Conservation (phyloP, 1,140 invertebrate species). For the Aphidius gifuensis region DNA sequence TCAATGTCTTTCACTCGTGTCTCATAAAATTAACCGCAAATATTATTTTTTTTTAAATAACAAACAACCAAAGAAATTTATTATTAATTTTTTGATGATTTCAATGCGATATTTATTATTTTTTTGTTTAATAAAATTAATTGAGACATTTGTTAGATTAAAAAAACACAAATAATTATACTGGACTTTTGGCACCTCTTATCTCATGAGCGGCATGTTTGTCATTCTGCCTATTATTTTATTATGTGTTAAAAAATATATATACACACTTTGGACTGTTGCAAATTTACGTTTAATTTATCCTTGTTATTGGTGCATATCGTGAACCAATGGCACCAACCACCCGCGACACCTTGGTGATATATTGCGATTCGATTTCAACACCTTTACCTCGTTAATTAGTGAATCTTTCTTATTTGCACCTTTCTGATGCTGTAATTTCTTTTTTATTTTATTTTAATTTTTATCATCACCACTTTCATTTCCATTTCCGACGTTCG, state of each 20-base stretch:
- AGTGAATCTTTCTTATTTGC: slow-evolving; percentile 25
- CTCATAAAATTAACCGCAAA: no score
- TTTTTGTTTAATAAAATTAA: no score
- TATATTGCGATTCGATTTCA: slow-evolving; percentile 50
- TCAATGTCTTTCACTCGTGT: no score
- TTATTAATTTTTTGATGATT: slow-evolving; percentile 21
- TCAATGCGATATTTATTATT: no score
- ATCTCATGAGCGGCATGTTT: slow-evolving; percentile 46
- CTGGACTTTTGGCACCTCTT: slow-evolving; percentile 31
- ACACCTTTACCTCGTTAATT: slow-evolving; percentile 48
- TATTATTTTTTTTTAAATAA: no score
- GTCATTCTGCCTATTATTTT: slow-evolving; percentile 48
- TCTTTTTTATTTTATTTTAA: slow-evolving; percentile 33
- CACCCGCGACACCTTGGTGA: slow-evolving; percentile 30
- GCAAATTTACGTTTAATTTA: not conserved
- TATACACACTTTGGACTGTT: slow-evolving; percentile 11
- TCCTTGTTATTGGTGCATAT: slow-evolving; percentile 4
- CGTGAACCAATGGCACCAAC: slow-evolving; percentile 17
- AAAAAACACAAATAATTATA: slow-evolving; percentile 31
- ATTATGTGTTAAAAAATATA: slow-evolving; percentile 34
- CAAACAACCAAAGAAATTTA: no score
- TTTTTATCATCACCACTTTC: slow-evolving; percentile 9
- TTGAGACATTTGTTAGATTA: slow-evolving; percentile 25
- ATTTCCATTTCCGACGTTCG: slow-evolving; percentile 23
- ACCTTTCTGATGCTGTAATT: not conserved